phyloP scores from a whole-genome alignment of 2,113 vertebrate species.

The Cyprinodon tularosa region DNA sequence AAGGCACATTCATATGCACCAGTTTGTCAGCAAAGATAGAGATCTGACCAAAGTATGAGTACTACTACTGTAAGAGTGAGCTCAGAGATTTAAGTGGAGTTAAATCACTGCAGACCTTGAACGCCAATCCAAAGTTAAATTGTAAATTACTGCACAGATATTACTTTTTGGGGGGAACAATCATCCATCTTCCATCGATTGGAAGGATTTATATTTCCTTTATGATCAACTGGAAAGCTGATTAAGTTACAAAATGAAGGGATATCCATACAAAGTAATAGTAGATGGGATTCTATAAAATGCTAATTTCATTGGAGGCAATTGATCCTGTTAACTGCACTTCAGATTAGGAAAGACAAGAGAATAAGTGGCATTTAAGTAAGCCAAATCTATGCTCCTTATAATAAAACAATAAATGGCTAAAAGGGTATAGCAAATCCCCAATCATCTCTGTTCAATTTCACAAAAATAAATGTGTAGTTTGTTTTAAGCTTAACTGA shows the following conservation, averaged over 20 bases:
- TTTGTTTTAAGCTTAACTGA: too few relatives aligned
- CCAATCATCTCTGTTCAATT: too few relatives aligned
- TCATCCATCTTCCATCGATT: too few relatives aligned
- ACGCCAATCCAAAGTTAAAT: conserved; percentile 4
- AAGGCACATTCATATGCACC: background rate
- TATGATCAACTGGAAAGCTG: background rate
- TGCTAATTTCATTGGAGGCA: background rate
- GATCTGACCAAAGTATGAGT: background rate
- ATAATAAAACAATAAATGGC: background rate
- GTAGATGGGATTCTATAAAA: background rate
- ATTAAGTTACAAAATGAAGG: too few relatives aligned
- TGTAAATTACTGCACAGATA: conserved; percentile 13
- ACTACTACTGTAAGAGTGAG: background rate
- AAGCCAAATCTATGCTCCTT: too few relatives aligned
- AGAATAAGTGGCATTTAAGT: too few relatives aligned
- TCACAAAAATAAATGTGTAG: too few relatives aligned
- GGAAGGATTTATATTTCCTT: too few relatives aligned
- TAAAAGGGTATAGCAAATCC: too few relatives aligned
- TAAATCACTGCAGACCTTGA: conserved; percentile 35
- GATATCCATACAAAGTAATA: too few relatives aligned
- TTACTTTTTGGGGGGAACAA: background rate
- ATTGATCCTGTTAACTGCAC: background rate
- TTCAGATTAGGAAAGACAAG: too few relatives aligned
- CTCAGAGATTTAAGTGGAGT: conserved; percentile 42
- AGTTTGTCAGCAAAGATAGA: background rate